Evolutionary conservation across 2,797 vertebrate genomes (phyloP), one percentile per base, ranked within the genome.

Genomic region (Myotis daubentonii): DNA sequence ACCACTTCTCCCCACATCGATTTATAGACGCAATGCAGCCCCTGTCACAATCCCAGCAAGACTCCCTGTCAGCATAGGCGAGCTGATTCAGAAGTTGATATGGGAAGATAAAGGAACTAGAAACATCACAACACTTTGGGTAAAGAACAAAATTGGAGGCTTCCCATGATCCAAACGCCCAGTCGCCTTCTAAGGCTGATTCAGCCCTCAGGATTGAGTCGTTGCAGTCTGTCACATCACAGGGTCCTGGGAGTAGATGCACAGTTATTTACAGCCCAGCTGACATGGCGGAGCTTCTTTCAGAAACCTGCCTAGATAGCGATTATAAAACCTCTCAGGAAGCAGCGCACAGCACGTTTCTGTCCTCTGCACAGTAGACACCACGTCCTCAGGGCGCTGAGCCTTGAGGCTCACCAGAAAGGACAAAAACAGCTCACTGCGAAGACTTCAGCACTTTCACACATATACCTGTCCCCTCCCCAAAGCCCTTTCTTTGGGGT

Each of bases 161-260:
- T 22, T 8, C 22, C 15, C 4, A 16, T 25, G 62, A 11, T 8
- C 57, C 25, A 13, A 60, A 6, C 4, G 57, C 57, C 57, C 6
- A 2, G 57, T 2, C 2, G 57, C 11, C 5, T 28, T 30, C 57
- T 60, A 3, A 60, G 57, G 57, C 57, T 0, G 51, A 16, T 2
- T 1, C 3, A 2, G 23, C 49, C 75, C 75, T 78, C 75, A 33
- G 15, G 8, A 53, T 16, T 15, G n/a, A 36, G 11, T 15, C 49
- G 4, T 2, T 8, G 49, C 20, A 5, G 6, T 36, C 8, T 5
- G 7, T 23, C n/a, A 6, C 75, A 1, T 8, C 8, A 23, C 2
- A 1, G 0, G 75, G 16, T 23, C 75, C 33, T 36, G 13, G 53
- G 0, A 1, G n/a, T 5, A 15, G 20, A 25, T 0, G 49, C 75